Percentiles rank a stretch among this genome's conserved stretches.
These are phyloP conservation scores for Battus philenor DNA, from an alignment of 1,140 invertebrate species.

Conservation along the genomic window DNA sequence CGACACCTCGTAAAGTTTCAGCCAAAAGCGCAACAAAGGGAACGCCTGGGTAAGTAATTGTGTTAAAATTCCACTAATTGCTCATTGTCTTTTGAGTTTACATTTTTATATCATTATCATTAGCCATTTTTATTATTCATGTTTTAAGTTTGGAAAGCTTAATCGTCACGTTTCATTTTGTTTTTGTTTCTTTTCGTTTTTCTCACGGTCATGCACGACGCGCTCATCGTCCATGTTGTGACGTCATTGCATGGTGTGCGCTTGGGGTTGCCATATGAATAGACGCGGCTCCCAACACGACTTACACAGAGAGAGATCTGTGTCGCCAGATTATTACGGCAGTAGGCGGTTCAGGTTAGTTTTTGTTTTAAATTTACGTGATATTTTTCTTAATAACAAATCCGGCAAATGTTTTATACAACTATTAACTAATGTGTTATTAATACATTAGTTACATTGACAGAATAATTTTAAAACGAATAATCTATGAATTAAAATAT, in stretches of 20 bases:
- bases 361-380: conserved; percentile 36
- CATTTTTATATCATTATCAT: not conserved
- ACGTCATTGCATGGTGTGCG: conserved; percentile 50
- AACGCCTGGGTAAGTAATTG: conserved; percentile 58
- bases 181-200: conserved; percentile 19
- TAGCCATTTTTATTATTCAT: not conserved
- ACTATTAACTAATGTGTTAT: too few relatives aligned
- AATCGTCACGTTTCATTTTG: conserved; percentile 16
- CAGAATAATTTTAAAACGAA: not conserved
- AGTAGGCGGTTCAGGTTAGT: conserved; percentile 81
- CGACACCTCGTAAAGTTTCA: conserved; percentile 69
- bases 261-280: conserved; percentile 30
- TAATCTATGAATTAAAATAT: conserved; percentile 1
- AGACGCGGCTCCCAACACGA: conserved; percentile 83
- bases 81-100: too few relatives aligned
- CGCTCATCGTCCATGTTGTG: conserved; percentile 31
- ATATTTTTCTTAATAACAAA: too few relatives aligned
- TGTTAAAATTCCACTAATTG: too few relatives aligned
- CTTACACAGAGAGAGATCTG: conserved; percentile 77
- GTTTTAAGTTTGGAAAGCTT: not conserved
- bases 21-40: conserved; percentile 66
- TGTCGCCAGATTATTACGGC: conserved; percentile 80
- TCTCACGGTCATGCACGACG: conserved; percentile 28
- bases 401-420: too few relatives aligned
- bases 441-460: not conserved